Evolutionary conservation across 2,888 invertebrate species (phyloP), one percentile per base, ranked within the genome.

Genomic region (Trilocha varians): DNA sequence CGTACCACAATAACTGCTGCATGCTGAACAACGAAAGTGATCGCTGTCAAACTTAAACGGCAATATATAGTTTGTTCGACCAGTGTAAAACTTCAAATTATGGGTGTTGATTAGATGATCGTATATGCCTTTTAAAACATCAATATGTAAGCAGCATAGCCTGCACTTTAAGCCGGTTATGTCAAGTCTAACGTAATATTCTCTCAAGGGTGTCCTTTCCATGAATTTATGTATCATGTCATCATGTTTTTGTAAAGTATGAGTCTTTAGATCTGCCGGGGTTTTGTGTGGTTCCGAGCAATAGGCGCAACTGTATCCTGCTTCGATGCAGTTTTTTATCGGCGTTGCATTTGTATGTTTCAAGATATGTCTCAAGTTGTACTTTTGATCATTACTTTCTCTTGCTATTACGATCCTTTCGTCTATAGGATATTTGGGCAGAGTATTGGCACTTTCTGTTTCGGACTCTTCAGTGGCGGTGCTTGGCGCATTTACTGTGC

Each of bases 111-210:
- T 57, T 2, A 75, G 49, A 49, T 76, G 76, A 0, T 54, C 46
- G 0, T 60, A 52, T 0, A 76, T 41, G 2, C 45, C 46, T 1
- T 64, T 53, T 1, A 74, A 25, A 14, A 49, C 46, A 1, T 49
- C 45, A 0, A 62, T 34, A 13, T 49, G 36, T 1, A 34, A 36
- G 34, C 44, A 48, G 39, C 80, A 79, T 13, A 74, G 49, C 16
- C 52, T 65, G 41, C 80, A 80, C 11, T 49, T 43, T 1, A 79
- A 48, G 1, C 43, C 51, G 0, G 80, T 78, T 5, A 79, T 69
- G 16, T 80, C 80, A 0, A 80, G 47, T 53, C 71, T 75, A 0
- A 71, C 66, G 9, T 62, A 57, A 50, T 44, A 49, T 41, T 43
- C 41, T 2, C 38, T 34, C 11, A 45, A 15, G n/a, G 40, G 43